phyloP scores from a whole-genome alignment of 2,797 vertebrate species.

The Phalloptychus januarius region DNA sequence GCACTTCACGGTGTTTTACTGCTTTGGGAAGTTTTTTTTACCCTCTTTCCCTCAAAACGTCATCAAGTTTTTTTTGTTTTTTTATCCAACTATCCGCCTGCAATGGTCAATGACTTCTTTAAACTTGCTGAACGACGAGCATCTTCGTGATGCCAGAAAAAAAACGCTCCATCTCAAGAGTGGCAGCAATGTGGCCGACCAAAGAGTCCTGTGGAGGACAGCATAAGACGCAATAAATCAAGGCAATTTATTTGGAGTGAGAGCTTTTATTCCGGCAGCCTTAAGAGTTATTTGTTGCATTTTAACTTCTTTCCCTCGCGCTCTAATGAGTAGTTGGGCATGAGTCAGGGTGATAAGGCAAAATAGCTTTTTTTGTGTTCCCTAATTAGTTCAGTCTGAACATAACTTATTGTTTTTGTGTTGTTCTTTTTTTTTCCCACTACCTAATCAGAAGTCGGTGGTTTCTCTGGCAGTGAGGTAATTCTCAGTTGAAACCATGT shows the following conservation, averaged over 20 bases:
- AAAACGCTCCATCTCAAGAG: not conserved
- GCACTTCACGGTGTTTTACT: not conserved
- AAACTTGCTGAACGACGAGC: not conserved
- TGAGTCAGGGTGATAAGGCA: not conserved
- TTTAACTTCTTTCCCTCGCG: not conserved
- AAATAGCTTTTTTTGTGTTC: not conserved
- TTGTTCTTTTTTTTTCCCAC: not conserved
- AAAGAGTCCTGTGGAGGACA: not conserved
- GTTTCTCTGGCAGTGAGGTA: not conserved
- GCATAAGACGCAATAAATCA: not conserved
- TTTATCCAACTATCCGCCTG: not conserved
- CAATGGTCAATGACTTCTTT: not conserved
- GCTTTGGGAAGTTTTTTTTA: not conserved
- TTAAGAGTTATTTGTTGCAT: not conserved
- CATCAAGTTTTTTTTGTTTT: not conserved
- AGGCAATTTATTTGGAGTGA: not conserved
- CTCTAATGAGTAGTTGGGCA: not conserved
- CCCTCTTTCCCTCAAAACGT: no score
- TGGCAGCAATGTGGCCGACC: not conserved
- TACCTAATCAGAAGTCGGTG: conserved; percentile 1
- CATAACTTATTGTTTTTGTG: not conserved
- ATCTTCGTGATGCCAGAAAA: not conserved
- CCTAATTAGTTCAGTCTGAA: not conserved
- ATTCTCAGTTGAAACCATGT: not conserved
- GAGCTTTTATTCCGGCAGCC: not conserved